These are phyloP conservation scores for Cynaeus angustus DNA, from an alignment of 2,888 invertebrate species.

Conservation along the genomic window DNA sequence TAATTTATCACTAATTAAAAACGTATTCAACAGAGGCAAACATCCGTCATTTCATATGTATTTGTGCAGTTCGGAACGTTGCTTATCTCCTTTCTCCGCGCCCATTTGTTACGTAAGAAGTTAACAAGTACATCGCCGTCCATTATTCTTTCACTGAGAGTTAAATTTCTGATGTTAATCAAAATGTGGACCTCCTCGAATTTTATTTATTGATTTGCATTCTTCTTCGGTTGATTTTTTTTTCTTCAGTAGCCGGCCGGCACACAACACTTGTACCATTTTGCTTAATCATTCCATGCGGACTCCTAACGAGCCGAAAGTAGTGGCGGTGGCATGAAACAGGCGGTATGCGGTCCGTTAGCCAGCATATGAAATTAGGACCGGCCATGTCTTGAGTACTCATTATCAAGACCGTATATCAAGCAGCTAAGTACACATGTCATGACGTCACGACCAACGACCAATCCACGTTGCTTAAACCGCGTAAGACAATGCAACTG, in stretches of 20 bases:
- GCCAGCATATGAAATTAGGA: constrained; percentile 57
- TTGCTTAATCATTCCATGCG: constrained; percentile 48
- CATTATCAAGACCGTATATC: constrained; percentile 58
- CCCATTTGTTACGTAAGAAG: constrained; percentile 20
- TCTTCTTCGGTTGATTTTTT: constrained; percentile 34
- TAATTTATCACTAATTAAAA: constrained; percentile 4
- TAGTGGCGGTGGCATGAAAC: constrained; percentile 41
- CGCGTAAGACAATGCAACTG: constrained; percentile 56
- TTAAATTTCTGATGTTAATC: constrained; percentile 46
- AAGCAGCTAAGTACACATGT: constrained; percentile 59
- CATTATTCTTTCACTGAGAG: constrained; percentile 43
- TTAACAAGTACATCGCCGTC: constrained; percentile 31
- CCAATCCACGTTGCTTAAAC: constrained; percentile 54
- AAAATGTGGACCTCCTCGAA: constrained; percentile 45
- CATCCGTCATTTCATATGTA: not conserved
- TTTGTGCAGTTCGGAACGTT: not conserved
- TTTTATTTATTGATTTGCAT: constrained; percentile 51
- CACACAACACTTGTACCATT: constrained; percentile 47
- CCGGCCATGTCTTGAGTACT: constrained; percentile 56
- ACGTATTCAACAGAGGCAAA: not conserved
- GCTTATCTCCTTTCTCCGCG: not conserved
- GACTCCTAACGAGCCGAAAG: constrained; percentile 45
- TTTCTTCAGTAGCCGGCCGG: constrained; percentile 42
- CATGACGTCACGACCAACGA: constrained; percentile 54
- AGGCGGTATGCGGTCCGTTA: constrained; percentile 55